phyloP scores from a whole-genome alignment of 2,113 vertebrate genomes.

The Tragelaphus imberbis region DNA sequence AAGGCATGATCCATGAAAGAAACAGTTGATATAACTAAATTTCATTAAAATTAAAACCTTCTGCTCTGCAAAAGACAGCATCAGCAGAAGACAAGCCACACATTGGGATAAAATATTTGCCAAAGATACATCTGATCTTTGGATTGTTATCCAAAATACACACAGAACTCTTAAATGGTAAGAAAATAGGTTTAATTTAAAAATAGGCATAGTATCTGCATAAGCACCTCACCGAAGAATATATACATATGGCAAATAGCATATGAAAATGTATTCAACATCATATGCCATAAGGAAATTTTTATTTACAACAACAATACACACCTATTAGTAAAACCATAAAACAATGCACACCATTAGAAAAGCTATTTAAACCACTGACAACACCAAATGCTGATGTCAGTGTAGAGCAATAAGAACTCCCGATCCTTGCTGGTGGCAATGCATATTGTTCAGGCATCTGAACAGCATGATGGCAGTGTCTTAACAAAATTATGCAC shows the following conservation, averaged over 20 bases:
- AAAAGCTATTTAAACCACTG: background rate
- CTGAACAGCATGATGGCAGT: background rate
- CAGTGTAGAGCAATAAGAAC: background rate
- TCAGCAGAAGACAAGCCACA: background rate
- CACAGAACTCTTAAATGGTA: background rate
- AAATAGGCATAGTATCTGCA: background rate
- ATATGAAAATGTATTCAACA: background rate
- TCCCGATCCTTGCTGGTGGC: too few relatives aligned
- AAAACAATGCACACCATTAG: background rate
- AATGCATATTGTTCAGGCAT: background rate
- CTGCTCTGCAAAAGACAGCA: background rate
- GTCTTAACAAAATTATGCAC: background rate
- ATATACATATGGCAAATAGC: background rate
- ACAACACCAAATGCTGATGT: background rate
- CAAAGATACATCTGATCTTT: background rate
- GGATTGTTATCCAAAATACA: background rate
- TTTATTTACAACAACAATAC: background rate
- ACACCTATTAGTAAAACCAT: background rate
- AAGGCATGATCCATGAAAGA: background rate
- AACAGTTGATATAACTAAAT: background rate
- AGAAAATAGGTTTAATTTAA: background rate
- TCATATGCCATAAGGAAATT: background rate
- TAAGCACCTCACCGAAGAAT: background rate
- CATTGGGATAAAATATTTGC: background rate
- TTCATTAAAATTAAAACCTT: background rate